phyloP scores from a whole-genome alignment of 2,113 vertebrate species.

The Sinocyclocheilus rhinocerous region DNA sequence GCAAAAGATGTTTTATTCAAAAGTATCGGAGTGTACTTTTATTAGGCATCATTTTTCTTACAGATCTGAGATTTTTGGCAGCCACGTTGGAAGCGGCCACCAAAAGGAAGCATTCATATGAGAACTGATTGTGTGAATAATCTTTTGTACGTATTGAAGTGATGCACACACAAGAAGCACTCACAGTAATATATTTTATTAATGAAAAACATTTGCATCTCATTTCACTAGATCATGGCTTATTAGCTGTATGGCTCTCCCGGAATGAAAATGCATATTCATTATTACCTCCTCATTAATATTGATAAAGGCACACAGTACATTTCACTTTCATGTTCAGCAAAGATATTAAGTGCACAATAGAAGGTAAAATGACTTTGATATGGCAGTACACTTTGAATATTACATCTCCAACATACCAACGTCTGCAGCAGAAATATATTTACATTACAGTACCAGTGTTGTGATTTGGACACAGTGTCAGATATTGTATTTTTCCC shows the following conservation, averaged over 20 bases:
- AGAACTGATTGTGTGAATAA: constrained; percentile 21
- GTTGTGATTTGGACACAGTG: constrained; percentile 23
- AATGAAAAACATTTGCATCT: constrained; percentile 62
- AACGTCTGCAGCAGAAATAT: constrained; percentile 3
- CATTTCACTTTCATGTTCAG: constrained; percentile 46
- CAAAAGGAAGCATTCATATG: constrained; percentile 29
- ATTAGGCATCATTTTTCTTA: constrained; percentile 48
- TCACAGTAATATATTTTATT: constrained; percentile 61
- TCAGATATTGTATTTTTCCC: neutral
- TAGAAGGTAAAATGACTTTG: constrained; percentile 7
- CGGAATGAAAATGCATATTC: constrained; percentile 54
- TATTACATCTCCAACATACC: neutral
- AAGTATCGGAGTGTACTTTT: constrained; percentile 43
- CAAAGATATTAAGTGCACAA: constrained; percentile 42
- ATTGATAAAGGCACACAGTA: constrained; percentile 56
- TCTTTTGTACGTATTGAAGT: constrained; percentile 37
- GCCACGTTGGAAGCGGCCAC: neutral
- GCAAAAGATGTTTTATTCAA: constrained; percentile 60
- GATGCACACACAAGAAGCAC: constrained; percentile 35
- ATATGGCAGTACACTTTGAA: neutral
- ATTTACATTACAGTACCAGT: constrained; percentile 20
- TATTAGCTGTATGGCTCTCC: constrained; percentile 59
- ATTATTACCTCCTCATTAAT: constrained; percentile 50
- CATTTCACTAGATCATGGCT: constrained; percentile 59
- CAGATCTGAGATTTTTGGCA: constrained; percentile 21